These are phyloP conservation scores for Drosophila nigromelanica DNA, from an alignment of 1,140 invertebrate genomes.

Conservation along the genomic window DNA sequence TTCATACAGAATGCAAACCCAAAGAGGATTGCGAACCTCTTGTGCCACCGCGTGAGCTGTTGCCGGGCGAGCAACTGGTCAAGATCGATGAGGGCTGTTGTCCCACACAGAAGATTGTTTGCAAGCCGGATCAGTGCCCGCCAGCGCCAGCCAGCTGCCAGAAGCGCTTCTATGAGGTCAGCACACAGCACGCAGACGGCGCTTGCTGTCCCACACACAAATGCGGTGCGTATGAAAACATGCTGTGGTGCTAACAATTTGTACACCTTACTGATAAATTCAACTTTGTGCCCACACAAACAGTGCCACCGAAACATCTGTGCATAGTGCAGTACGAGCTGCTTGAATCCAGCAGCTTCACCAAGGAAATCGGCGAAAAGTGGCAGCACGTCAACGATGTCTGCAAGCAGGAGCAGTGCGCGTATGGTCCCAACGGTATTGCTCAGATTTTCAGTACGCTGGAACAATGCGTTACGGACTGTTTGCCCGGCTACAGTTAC, in stretches of 20 bases:
- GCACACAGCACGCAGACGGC: constrained; percentile 81
- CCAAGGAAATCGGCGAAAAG: constrained; percentile 85
- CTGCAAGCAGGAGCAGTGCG: constrained; percentile 87
- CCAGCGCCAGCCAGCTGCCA: constrained; percentile 85
- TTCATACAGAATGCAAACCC: constrained; percentile 87
- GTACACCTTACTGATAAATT: not conserved
- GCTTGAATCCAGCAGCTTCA: constrained; percentile 85
- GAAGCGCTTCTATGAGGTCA: constrained; percentile 85
- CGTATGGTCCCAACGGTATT: constrained; percentile 84
- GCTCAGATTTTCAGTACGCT: constrained; percentile 85
- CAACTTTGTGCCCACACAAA: constrained; percentile 61
- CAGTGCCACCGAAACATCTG: constrained; percentile 88
- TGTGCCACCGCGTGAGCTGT: constrained; percentile 84
- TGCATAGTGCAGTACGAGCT: constrained; percentile 86
- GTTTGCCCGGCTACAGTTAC: constrained; percentile 86
- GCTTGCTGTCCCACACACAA: constrained; percentile 88
- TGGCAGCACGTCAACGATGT: constrained; percentile 84
- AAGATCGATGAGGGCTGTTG: constrained; percentile 89
- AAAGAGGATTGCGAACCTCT: constrained; percentile 87
- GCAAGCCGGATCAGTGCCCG: constrained; percentile 87
- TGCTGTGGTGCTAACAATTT: no score
- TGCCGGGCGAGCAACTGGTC: constrained; percentile 86
- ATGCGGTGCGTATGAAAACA: constrained; percentile 85
- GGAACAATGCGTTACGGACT: constrained; percentile 85
- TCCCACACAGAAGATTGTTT: constrained; percentile 86